Evolutionary conservation across 2,888 invertebrate genomes (phyloP).

Genomic region (Linnaemya tessellans): DNA sequence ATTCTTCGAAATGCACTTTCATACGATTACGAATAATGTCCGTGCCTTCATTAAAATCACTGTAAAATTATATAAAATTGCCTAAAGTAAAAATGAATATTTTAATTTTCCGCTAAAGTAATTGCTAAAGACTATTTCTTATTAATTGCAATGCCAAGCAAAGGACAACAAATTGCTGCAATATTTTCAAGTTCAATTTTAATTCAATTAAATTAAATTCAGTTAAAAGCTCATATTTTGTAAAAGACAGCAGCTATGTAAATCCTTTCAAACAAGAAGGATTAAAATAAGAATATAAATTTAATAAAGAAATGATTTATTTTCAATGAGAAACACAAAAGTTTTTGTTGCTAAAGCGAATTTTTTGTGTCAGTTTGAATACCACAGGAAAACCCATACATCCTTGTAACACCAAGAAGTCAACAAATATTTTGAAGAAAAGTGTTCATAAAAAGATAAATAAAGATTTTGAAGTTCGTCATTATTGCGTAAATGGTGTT

Average conservation of each 20-base stretch:
- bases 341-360: too few species aligned
- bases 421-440: too few species aligned
- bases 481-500: too few species aligned
- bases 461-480: too few species aligned
- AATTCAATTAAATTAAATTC: not conserved
- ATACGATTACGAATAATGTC: not conserved
- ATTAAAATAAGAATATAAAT: not conserved
- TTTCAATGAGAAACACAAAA: too few species aligned
- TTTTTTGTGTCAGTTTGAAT: too few species aligned
- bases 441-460: too few species aligned
- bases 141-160: not conserved
- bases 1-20: too few species aligned
- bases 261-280: not conserved
- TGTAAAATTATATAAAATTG: not conserved
- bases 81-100: not conserved
- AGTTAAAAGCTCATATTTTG: too few species aligned
- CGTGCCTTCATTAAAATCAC: not conserved
- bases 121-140: not conserved
- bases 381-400: too few species aligned
- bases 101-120: slow-evolving; percentile 1
- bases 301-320: too few species aligned
- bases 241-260: not conserved
- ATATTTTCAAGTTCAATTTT: not conserved
- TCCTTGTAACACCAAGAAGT: too few species aligned
- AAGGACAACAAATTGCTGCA: not conserved